Evolutionary conservation across 2,888 invertebrate species (phyloP), one percentile per base, ranked within the genome.

Genomic region (Troglohyphantes excavatus): DNA sequence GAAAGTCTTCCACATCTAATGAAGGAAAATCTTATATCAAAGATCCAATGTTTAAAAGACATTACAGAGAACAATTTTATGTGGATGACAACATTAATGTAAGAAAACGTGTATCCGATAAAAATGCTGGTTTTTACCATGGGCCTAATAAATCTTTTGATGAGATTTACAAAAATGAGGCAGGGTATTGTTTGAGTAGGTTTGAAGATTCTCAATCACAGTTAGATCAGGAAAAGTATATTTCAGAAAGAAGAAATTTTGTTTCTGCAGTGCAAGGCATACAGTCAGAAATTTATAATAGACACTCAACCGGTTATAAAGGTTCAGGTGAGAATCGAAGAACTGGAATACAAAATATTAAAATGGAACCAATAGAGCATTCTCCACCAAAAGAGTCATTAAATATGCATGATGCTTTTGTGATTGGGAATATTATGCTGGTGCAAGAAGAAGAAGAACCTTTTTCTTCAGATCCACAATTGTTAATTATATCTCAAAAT

Each of bases 351-450:
- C 13, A 53, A 68, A 11, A 33, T 19, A 68, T 17, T 33, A 17
- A 65, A 65, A 17, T 65, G 23, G 26, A 65, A 65, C 2, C 27
- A 26, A 33, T 29, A 19, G 0, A 68, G 2, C 17, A n/a, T 68
- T 17, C 0, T 68, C 13, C 33, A 13, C 27, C 2, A 61, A 0
- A n/a, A 53, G 1, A 59, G 17, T 43, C 70, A 61, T 19, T 86
- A 13, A 70, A 76, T 5, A 86, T 86, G 43, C 13, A 53, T 78
- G 78, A 86, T 78, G 86, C 86, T 61, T 59, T 39, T 43, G 19
- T 39, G 21, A 39, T 86, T 63, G 59, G 70, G 21, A 46, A 81
- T 23, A 0, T 21, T 13, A 21, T 81, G 21, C 13, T 7, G 7
- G 27, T 7, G 27, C 19, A 68, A 53, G 3, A 67, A 46, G 27